Base-by-base conservation (phyloP, 2,888 invertebrate genomes). In the Ernsta delagoae region DNA sequence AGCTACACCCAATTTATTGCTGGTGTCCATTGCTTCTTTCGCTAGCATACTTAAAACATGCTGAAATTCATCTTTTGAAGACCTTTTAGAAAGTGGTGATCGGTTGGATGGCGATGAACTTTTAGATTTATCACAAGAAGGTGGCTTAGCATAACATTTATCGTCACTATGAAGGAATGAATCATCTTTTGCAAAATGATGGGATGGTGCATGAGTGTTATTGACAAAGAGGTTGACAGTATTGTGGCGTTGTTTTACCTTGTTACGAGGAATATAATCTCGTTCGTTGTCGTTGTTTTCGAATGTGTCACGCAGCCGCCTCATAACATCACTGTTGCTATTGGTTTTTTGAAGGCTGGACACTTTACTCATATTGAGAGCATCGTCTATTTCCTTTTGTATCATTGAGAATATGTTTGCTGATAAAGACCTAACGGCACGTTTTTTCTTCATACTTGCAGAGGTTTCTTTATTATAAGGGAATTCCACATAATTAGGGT, bases 381-480 rank as follows among this genome's bases (percentile, higher is more conserved):
- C 95, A 70, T 95, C 95, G 50, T 92, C 93, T 7, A 95, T 90
- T 87, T 96, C 95, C 76, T 95, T 95, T 79, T 96, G 96, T 70
- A 97, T 96, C 79, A 97, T 93, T 72, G 96, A 96, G 71, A 97
- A 96, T 72, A 98, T 96, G 83, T 98, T 98, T 0, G 97, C 98
- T 0, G 98, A 98, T 61, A 97, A 90, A 3, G 97, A 97, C 72
- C 97, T 94, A 0, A 96, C 96, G 0, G 97, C 97, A 70, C 97
- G 94, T 81, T 96, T 97, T 85, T 97, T 97, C 82, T 95, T 96
- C 60, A 95, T 79, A 54, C 90, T 94, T 70, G 85, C 86, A 71
- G 81, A 79, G 69, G 83, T 83, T 59, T 93, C 92, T 79, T 90
- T 93, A 72, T 72, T 82, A 70, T 82, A 82, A 9, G 87, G 81